Conservation (phyloP, 2,797 vertebrate genomes). For the Liparis tanakae region DNA sequence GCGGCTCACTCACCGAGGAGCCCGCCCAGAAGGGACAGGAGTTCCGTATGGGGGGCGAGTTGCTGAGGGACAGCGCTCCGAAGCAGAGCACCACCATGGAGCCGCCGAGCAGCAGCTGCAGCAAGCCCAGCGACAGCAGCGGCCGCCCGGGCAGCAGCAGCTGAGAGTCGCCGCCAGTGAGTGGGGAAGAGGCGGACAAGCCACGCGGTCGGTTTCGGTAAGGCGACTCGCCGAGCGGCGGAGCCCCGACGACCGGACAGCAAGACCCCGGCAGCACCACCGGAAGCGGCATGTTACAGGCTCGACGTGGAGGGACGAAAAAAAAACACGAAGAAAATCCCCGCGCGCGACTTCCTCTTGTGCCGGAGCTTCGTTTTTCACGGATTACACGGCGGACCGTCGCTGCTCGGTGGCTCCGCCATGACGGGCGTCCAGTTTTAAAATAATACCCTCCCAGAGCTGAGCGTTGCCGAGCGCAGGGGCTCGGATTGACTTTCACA, state of each 20-base stretch:
- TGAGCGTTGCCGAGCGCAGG: not conserved
- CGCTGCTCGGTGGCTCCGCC: not conserved
- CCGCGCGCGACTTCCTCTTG: not conserved
- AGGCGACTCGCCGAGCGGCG: conserved; percentile 62
- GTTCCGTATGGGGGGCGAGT: conserved; percentile 84
- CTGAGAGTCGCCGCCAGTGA: conserved; percentile 52
- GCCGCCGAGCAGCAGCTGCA: conserved; percentile 89
- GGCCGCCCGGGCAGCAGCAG: conserved; percentile 80
- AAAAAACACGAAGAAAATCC: not conserved
- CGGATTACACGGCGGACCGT: not conserved
- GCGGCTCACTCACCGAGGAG: conserved; percentile 83
- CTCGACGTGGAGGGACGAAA: not conserved
- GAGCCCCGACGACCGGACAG: conserved; percentile 79
- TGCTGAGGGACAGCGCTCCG: conserved; percentile 86
- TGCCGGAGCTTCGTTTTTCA: not conserved
- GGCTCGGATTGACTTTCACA: conserved; percentile 55
- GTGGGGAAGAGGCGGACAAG: conserved; percentile 41
- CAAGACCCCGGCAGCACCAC: conserved; percentile 87
- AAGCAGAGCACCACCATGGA: conserved; percentile 88
- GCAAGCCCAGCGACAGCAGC: conserved; percentile 84
- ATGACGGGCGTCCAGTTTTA: conserved; percentile 30
- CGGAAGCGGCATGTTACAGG: conserved; percentile 55
- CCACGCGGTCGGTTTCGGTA: conserved; percentile 67
- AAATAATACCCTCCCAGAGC: conserved; percentile 36
- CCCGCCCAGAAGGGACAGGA: conserved; percentile 90